Evolutionary conservation across 2,113 vertebrate genomes (phyloP), one percentile per base, ranked within the genome.

Genomic region (Oreotrochilus melanogaster): DNA sequence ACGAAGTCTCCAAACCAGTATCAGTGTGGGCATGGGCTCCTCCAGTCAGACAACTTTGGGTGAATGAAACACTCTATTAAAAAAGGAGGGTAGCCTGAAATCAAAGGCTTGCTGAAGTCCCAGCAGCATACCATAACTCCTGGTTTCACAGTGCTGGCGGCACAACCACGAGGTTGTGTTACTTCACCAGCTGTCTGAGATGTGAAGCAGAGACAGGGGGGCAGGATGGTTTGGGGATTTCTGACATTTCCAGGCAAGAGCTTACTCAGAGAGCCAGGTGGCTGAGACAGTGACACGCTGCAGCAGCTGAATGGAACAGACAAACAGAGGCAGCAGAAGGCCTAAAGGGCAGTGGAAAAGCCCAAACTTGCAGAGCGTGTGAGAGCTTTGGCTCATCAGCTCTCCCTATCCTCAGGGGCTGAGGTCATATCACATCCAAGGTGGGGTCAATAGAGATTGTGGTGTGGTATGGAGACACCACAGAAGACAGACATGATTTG

Each of bases 401-500:
- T 88, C 24, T 42, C 58, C 43, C 19, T 53, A 0, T 0, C 28
- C 24, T 76, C n/a, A 19, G 25, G 1, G 7, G 9, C 3, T 6
- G 51, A 72, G 18, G 51, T 31, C 1, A 0, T 74, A 10, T 66
- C 22, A 35, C 19, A 53, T 11, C 78, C 51, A 54, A 78, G 33
- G 28, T 88, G 11, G n/a, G 14, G 23, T 50, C 72, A 82, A 7
- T 0, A n/a, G 28, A 88, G 75, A 33, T 39, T 80, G 22, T 37
- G 60, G 13, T 33, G 11, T 31, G 18, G 19, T 27, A 42, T 27
- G 11, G 24, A 13, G 61, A 56, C 30, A 12, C 33, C 42, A 42
- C 14, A 54, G 30, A 50, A 51, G 50, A 50, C 35, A 78, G 43
- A 53, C 18, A 4, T 31, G 45, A 51, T 18, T 39, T 64, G 30